A percentile compares a stretch with the other conserved stretches of the same genome.
Evolutionary conservation across 2,888 invertebrate genomes (phyloP).

Genomic region (Ditylenchus weischeri): DNA sequence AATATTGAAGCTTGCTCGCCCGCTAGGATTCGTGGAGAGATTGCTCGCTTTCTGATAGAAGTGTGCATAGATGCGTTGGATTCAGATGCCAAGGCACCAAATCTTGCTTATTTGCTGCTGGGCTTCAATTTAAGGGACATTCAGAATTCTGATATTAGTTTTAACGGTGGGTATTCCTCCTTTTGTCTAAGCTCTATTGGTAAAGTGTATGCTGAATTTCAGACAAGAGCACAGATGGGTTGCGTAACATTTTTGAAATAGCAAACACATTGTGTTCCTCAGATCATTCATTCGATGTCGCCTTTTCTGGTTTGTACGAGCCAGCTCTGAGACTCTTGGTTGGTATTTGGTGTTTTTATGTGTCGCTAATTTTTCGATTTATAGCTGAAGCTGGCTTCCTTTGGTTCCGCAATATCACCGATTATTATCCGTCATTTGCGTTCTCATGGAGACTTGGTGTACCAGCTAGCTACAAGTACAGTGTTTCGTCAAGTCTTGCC

Average conservation of each 20-base stretch:
- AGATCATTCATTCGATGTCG: constrained; percentile 35
- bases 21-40: constrained; percentile 43
- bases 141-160: constrained; percentile 11
- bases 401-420: constrained; percentile 25
- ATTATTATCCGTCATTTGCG: constrained; percentile 46
- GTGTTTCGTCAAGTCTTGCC: constrained; percentile 28
- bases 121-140: constrained; percentile 38
- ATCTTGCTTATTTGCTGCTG: constrained; percentile 38
- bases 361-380: background rate
- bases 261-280: constrained; percentile 40
- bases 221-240: constrained; percentile 25
- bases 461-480: constrained; percentile 37
- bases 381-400: constrained; percentile 31
- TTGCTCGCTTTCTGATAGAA: constrained; percentile 46
- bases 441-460: constrained; percentile 40
- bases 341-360: background rate
- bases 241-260: constrained; percentile 49
- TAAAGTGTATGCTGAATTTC: background rate
- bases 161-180: constrained; percentile 18
- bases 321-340: constrained; percentile 50
- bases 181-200: background rate
- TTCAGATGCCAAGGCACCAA: constrained; percentile 27
- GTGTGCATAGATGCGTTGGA: constrained; percentile 39
- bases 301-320: constrained; percentile 49
- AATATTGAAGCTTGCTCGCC: constrained; percentile 17